These are phyloP conservation scores for Diabrotica undecimpunctata DNA, from an alignment of 1,140 invertebrate species.

Conservation along the genomic window DNA sequence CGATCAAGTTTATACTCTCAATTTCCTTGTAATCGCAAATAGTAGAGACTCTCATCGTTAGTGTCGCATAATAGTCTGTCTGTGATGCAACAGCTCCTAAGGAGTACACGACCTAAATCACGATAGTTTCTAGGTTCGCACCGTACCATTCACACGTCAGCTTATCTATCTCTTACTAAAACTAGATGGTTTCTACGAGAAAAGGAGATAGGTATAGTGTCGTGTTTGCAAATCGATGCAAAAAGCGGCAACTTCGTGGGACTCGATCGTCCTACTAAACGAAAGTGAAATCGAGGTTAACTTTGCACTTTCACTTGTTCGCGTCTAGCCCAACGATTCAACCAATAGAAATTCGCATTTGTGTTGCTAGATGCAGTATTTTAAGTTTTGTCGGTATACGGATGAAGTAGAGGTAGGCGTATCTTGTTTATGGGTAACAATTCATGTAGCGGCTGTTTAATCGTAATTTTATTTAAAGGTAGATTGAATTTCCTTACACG, in stretches of 20 bases:
- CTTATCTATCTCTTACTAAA: constrained; percentile 22
- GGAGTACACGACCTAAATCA: constrained; percentile 48
- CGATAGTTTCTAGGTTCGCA: constrained; percentile 42
- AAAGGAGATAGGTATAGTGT: constrained; percentile 28
- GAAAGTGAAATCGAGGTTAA: constrained; percentile 50
- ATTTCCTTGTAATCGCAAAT: constrained; percentile 26
- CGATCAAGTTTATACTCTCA: constrained; percentile 22
- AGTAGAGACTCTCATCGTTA: constrained; percentile 30
- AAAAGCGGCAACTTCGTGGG: constrained; percentile 43
- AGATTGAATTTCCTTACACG: too few species aligned
- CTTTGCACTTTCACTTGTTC: constrained; percentile 50
- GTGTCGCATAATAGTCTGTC: constrained; percentile 39
- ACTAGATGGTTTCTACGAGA: constrained; percentile 3
- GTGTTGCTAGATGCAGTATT: neutral
- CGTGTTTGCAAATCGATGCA: constrained; percentile 33
- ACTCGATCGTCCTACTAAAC: constrained; percentile 49
- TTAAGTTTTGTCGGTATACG: neutral
- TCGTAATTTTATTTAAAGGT: too few species aligned
- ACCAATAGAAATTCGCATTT: constrained; percentile 31
- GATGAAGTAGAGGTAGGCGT: neutral
- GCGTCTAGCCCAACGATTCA: constrained; percentile 43
- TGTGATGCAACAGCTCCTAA: constrained; percentile 42
- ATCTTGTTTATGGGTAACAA: neutral
- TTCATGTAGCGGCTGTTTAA: neutral
- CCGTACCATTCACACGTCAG: constrained; percentile 20